Conservation (phyloP, 2,797 vertebrate genomes). For the Xiphorhynchus erythropygius region DNA sequence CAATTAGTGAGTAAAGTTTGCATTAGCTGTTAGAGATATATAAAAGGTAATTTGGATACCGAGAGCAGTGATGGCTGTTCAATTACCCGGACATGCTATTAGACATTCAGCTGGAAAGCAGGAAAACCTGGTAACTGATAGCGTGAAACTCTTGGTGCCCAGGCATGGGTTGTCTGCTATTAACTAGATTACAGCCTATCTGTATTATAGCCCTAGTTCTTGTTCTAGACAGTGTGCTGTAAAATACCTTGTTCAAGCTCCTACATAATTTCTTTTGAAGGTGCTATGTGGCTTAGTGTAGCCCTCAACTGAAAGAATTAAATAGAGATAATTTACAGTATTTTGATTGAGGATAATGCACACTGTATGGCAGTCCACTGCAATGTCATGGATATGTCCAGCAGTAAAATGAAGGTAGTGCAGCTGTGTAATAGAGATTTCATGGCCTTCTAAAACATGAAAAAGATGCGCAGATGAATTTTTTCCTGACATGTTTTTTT, state of each 20-base stretch:
- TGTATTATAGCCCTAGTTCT: background rate
- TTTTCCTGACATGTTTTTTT: background rate
- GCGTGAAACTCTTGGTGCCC: background rate
- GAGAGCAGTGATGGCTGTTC: background rate
- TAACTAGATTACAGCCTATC: background rate
- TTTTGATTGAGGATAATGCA: background rate
- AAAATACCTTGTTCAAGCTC: background rate
- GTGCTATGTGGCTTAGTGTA: background rate
- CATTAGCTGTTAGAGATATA: background rate
- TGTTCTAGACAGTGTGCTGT: background rate
- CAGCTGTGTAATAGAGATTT: background rate
- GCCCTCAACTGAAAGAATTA: background rate
- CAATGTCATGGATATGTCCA: background rate
- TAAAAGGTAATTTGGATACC: background rate
- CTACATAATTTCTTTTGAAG: background rate
- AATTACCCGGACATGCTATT: background rate
- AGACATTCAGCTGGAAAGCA: background rate
- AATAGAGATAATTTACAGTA: background rate
- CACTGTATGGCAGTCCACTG: background rate
- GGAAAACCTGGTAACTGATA: background rate
- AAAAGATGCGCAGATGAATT: background rate
- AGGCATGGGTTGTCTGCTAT: background rate
- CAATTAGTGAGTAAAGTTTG: background rate
- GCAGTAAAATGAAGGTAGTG: background rate
- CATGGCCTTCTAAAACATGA: background rate